A percentile compares a stretch with the other conserved stretches of the same genome.
phyloP scores from a whole-genome alignment of 2,113 vertebrate species.

The Ariopsis seemanni region DNA sequence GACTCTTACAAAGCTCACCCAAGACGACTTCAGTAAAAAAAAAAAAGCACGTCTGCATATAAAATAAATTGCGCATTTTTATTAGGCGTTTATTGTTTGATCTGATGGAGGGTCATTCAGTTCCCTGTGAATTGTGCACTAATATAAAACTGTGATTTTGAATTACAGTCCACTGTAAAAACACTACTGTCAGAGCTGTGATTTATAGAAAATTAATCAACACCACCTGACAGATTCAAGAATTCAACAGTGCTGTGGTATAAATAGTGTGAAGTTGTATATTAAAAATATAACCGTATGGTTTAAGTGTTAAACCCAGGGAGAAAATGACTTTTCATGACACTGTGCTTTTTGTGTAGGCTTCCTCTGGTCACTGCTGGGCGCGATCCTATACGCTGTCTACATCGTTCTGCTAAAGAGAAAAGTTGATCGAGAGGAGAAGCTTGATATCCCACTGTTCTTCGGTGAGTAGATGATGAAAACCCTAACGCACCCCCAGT shows the following conservation, averaged over 20 bases:
- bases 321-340: not conserved
- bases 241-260: not conserved
- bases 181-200: not conserved
- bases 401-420: constrained; percentile 98
- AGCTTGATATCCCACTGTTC: constrained; percentile 96
- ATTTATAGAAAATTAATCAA: not conserved
- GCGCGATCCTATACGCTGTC: constrained; percentile 88
- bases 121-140: not conserved
- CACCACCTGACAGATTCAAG: not conserved
- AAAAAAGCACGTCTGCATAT: not conserved
- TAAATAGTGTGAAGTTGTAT: not conserved
- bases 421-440: constrained; percentile 93
- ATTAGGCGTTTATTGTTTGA: not conserved
- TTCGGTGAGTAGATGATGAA: constrained; percentile 78
- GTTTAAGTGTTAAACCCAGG: not conserved
- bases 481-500: not conserved
- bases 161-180: not conserved
- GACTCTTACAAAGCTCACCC: not conserved
- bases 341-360: constrained; percentile 67
- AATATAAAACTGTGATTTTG: not conserved
- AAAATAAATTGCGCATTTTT: not conserved
- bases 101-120: not conserved
- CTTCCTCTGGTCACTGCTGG: constrained; percentile 90
- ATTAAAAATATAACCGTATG: not conserved
- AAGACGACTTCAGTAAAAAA: not conserved